phyloP scores from a whole-genome alignment of 2,888 invertebrate species.

The Acronicta psi region DNA sequence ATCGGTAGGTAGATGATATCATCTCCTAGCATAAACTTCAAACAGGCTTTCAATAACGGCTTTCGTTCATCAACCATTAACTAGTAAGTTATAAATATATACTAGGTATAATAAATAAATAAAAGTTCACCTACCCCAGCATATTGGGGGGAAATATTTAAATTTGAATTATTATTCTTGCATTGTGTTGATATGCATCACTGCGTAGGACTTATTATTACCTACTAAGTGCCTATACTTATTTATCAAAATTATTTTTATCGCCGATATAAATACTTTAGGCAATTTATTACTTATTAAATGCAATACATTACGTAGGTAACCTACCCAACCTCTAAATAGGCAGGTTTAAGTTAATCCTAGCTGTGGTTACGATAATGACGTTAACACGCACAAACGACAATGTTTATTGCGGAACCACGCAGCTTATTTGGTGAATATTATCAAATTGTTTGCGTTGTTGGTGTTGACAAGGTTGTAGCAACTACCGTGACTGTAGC shows the following conservation, averaged over 20 bases:
- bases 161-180: not conserved
- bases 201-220: not conserved
- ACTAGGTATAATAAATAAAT: no score
- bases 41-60: constrained; percentile 49
- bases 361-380: constrained; percentile 5
- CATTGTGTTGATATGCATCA: constrained; percentile 28
- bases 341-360: constrained; percentile 12
- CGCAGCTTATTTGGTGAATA: constrained; percentile 24
- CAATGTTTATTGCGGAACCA: constrained; percentile 19
- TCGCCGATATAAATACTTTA: constrained; percentile 7
- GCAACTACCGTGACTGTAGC: constrained; percentile 67
- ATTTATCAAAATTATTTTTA: constrained; percentile 22
- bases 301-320: no score
- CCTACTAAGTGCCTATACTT: no score
- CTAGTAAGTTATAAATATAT: not conserved
- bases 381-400: constrained; percentile 3
- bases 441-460: constrained; percentile 45
- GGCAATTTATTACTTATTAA: no score
- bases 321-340: not conserved
- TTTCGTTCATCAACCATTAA: constrained; percentile 8
- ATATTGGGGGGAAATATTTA: constrained; percentile 26
- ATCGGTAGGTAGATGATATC: constrained; percentile 46
- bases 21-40: constrained; percentile 42
- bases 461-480: constrained; percentile 61
- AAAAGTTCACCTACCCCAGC: no score